A percentile compares a stretch with the other conserved stretches of the same genome.
phyloP scores from a whole-genome alignment of 2,888 invertebrate species.

The Drosophila aldrichi region DNA sequence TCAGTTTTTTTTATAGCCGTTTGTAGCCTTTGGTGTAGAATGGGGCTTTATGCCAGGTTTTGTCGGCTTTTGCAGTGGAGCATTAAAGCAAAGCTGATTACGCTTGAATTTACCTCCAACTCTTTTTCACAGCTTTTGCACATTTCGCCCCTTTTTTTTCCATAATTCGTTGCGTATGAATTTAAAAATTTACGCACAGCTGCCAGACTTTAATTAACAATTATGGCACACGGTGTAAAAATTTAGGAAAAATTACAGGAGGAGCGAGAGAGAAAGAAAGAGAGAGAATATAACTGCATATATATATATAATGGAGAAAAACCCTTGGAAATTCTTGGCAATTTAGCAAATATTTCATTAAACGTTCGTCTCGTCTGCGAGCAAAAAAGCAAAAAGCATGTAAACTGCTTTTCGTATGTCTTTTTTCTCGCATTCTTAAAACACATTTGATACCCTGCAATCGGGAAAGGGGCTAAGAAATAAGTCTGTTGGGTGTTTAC shows the following conservation, averaged over 20 bases:
- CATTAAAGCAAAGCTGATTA: slow-evolving; percentile 47
- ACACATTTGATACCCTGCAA: slow-evolving; percentile 17
- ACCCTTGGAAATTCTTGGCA: slow-evolving; percentile 29
- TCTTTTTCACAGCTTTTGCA: slow-evolving; percentile 15
- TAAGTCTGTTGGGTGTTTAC: accelerated
- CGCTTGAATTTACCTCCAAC: slow-evolving; percentile 30
- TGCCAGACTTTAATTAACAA: slow-evolving; percentile 55
- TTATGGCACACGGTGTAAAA: slow-evolving; percentile 12
- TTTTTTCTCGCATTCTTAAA: slow-evolving; percentile 31
- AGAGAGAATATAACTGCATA: background rate
- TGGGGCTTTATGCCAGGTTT: background rate
- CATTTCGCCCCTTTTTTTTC: slow-evolving; percentile 12
- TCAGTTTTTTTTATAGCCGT: slow-evolving; percentile 27
- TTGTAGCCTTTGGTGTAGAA: slow-evolving; percentile 5
- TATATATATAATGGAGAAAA: slow-evolving; percentile 1
- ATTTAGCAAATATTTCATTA: slow-evolving; percentile 64
- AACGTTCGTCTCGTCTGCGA: slow-evolving; percentile 34
- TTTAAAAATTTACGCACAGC: slow-evolving; percentile 37
- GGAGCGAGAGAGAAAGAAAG: background rate
- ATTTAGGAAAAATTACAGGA: background rate
- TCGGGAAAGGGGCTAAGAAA: background rate
- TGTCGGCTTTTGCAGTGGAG: slow-evolving; percentile 1
- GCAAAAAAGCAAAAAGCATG: slow-evolving; percentile 20
- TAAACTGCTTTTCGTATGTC: slow-evolving; percentile 20
- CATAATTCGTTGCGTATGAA: slow-evolving; percentile 21